Conservation (phyloP, 2,797 vertebrate species). For the Etheostoma nigrum region DNA sequence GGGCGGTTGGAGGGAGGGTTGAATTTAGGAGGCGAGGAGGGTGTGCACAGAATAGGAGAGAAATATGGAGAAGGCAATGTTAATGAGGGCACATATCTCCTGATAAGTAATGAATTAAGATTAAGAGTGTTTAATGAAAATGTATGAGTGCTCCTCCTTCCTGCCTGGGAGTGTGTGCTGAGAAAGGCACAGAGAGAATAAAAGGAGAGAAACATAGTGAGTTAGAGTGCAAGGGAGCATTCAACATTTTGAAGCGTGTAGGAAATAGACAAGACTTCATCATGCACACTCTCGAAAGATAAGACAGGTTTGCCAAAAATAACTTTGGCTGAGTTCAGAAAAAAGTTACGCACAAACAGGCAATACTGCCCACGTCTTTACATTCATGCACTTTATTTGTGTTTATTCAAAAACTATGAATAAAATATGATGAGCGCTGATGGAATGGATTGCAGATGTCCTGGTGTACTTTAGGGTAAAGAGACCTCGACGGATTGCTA, state of each 20-base stretch:
- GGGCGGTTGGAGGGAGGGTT: constrained; percentile 24
- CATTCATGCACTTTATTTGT: constrained; percentile 75
- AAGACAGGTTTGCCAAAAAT: constrained; percentile 71
- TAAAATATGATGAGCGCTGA: constrained; percentile 77
- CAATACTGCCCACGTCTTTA: constrained; percentile 67
- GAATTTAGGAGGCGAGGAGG: constrained; percentile 28
- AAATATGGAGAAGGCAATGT: constrained; percentile 64
- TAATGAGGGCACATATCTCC: constrained; percentile 83
- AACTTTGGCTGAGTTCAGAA: constrained; percentile 64
- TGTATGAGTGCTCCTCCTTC: constrained; percentile 64
- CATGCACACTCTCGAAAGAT: constrained; percentile 50
- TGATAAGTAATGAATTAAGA: constrained; percentile 82
- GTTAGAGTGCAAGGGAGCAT: constrained; percentile 30
- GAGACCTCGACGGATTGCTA: constrained; percentile 25
- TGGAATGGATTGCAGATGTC: constrained; percentile 45
- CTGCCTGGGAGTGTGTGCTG: constrained; percentile 34
- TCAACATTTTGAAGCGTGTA: constrained; percentile 55
- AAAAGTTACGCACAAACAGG: constrained; percentile 69
- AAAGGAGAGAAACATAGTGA: constrained; percentile 33
- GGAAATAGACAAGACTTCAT: constrained; percentile 56
- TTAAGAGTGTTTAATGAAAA: constrained; percentile 81
- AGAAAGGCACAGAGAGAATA: constrained; percentile 14
- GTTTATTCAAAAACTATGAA: constrained; percentile 74
- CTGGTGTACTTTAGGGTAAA: constrained; percentile 40
- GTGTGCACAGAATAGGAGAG: constrained; percentile 40